phyloP scores from a whole-genome alignment of 2,113 vertebrate species.

The Dascyllus trimaculatus region DNA sequence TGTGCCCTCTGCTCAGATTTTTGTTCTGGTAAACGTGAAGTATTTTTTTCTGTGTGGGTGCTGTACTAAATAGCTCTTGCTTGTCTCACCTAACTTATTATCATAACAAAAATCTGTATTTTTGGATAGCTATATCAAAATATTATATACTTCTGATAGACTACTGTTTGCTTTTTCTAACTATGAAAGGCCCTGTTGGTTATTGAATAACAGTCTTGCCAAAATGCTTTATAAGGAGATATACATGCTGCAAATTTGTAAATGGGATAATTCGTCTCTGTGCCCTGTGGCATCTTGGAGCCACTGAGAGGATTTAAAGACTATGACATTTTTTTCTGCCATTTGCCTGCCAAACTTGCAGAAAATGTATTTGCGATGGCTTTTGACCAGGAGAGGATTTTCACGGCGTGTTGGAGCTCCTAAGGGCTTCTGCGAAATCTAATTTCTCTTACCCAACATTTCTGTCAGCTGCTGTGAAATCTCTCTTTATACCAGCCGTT shows the following conservation, averaged over 20 bases:
- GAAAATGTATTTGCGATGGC: slow-evolving; percentile 50
- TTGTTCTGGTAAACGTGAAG: background rate
- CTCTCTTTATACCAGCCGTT: slow-evolving; percentile 20
- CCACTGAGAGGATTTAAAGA: slow-evolving; percentile 35
- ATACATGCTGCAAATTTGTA: slow-evolving; percentile 40
- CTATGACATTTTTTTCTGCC: slow-evolving; percentile 45
- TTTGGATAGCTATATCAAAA: slow-evolving; percentile 5
- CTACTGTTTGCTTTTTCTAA: slow-evolving; percentile 3
- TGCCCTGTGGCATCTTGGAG: slow-evolving; percentile 32
- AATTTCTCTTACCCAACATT: slow-evolving; percentile 29
- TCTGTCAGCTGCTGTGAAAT: slow-evolving; percentile 54
- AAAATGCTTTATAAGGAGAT: slow-evolving; percentile 14
- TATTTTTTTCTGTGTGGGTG: background rate
- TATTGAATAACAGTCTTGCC: slow-evolving; percentile 25
- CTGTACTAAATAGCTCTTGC: background rate
- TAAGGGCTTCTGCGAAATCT: slow-evolving; percentile 8
- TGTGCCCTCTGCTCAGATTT: background rate
- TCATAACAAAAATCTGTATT: background rate
- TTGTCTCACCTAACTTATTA: background rate
- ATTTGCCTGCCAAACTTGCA: slow-evolving; percentile 42
- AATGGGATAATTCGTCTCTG: slow-evolving; percentile 33
- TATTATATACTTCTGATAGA: slow-evolving; percentile 43
- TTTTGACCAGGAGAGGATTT: slow-evolving; percentile 47
- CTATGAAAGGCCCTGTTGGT: slow-evolving; percentile 11
- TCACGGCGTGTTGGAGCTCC: slow-evolving; percentile 22